Conservation (phyloP, 2,888 invertebrate genomes). For the Hypomecis punctinalis region DNA sequence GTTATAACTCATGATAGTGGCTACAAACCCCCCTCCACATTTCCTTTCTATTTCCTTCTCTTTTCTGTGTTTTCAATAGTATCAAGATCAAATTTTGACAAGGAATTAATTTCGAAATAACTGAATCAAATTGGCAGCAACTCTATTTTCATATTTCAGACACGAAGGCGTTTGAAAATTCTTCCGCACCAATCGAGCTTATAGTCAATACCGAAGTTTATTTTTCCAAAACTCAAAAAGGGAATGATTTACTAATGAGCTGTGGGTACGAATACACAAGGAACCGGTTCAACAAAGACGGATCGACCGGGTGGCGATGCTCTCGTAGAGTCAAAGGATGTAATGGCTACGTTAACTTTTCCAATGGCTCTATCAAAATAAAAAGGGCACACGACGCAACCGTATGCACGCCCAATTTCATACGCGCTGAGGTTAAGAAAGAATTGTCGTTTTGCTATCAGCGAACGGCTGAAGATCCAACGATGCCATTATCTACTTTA, state of each 20-base stretch:
- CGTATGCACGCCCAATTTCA: neutral
- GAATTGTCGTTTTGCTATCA: constrained; percentile 3
- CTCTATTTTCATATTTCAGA: too few relatives aligned
- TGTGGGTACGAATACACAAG: constrained; percentile 2
- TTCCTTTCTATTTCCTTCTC: too few relatives aligned
- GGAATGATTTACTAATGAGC: constrained; percentile 3
- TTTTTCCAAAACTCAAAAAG: constrained; percentile 12
- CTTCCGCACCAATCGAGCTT: too few relatives aligned
- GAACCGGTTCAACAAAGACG: constrained; percentile 2
- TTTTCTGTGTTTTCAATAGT: too few relatives aligned
- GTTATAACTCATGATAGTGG: too few relatives aligned
- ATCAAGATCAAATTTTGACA: too few relatives aligned
- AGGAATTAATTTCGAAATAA: too few relatives aligned
- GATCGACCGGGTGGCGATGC: constrained; percentile 5
- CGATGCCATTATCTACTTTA: neutral
- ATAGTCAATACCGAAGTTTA: neutral
- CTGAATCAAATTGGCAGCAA: too few relatives aligned
- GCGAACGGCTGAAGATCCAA: constrained; percentile 2
- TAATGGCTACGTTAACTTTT: neutral
- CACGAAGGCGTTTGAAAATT: too few relatives aligned
- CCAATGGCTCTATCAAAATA: neutral
- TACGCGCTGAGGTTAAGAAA: constrained; percentile 12
- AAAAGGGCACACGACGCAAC: neutral
- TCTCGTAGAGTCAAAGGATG: neutral
- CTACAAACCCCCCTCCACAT: too few relatives aligned